Conservation (phyloP, 2,888 invertebrate species). For the Minunthozetes semirufus region DNA sequence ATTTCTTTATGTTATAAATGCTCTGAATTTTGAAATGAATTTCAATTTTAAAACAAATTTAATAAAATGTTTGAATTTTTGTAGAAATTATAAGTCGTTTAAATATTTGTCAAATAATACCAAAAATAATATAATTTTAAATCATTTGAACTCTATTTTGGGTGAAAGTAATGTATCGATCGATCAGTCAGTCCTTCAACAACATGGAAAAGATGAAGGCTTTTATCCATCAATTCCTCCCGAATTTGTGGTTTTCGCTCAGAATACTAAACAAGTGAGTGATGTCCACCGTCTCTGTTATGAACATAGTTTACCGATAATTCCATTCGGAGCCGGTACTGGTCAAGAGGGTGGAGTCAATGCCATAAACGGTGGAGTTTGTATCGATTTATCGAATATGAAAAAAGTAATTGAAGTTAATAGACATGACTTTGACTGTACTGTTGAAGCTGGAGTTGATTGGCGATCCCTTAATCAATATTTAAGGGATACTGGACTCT, state of each 20-base stretch:
- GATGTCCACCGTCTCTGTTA: conserved; percentile 50
- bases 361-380: conserved; percentile 50
- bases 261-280: conserved; percentile 50
- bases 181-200: conserved; percentile 48
- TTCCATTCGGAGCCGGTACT: conserved; percentile 54
- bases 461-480: conserved; percentile 50
- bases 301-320: conserved; percentile 49
- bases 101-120: too few species aligned
- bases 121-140: too few species aligned
- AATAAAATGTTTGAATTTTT: too few species aligned
- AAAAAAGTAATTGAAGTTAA: conserved; percentile 49
- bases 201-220: conserved; percentile 48
- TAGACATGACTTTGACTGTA: conserved; percentile 52
- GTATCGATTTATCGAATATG: conserved; percentile 51
- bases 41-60: too few species aligned
- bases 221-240: conserved; percentile 45
- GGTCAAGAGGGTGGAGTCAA: conserved; percentile 53
- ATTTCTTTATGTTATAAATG: too few species aligned
- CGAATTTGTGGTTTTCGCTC: conserved; percentile 52
- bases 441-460: conserved; percentile 53
- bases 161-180: conserved; percentile 47
- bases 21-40: too few species aligned
- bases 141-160: conserved; percentile 40
- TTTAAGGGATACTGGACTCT: conserved; percentile 52
- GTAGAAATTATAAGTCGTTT: too few species aligned